A percentile compares a stretch with the other conserved stretches of the same genome.
phyloP scores from a whole-genome alignment of 2,113 vertebrate genomes.

The cat (Felis catus) region DNA sequence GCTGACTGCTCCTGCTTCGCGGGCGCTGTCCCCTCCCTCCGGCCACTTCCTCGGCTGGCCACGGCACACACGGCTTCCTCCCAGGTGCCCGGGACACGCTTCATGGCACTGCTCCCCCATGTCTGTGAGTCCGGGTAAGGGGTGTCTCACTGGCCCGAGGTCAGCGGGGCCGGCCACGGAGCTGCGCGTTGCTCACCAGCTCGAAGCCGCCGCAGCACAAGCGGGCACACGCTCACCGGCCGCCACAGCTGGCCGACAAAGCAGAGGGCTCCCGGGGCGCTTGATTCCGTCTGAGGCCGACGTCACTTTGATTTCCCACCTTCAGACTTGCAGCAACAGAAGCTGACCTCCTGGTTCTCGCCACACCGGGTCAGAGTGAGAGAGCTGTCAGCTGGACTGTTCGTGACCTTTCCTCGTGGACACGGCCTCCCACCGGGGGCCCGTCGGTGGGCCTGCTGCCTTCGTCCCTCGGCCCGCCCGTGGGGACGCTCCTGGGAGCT shows the following conservation, averaged over 20 bases:
- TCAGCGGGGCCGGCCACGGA: fast-evolving
- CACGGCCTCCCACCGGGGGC: fast-evolving
- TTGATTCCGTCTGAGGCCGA: background rate
- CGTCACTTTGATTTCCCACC: background rate
- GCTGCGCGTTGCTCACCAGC: too few relatives aligned
- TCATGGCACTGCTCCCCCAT: background rate
- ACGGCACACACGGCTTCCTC: fast-evolving
- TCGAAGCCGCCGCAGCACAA: fast-evolving
- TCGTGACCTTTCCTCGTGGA: fast-evolving
- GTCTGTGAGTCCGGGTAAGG: background rate
- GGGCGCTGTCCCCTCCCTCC: background rate
- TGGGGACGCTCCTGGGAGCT: background rate
- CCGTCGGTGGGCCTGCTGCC: background rate
- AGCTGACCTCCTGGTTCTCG: too few relatives aligned
- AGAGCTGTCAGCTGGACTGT: fast-evolving
- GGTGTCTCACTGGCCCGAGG: background rate
- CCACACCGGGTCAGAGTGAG: too few relatives aligned
- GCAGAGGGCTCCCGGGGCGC: fast-evolving
- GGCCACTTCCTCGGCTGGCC: background rate
- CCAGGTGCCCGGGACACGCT: background rate
- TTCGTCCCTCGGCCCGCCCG: fast-evolving
- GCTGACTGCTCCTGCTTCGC: too few relatives aligned
- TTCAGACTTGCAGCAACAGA: too few relatives aligned
- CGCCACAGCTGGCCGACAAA: fast-evolving
- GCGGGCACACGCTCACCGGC: fast-evolving